phyloP scores from a whole-genome alignment of 2,888 invertebrate species.

The Cactoblastis cactorum region DNA sequence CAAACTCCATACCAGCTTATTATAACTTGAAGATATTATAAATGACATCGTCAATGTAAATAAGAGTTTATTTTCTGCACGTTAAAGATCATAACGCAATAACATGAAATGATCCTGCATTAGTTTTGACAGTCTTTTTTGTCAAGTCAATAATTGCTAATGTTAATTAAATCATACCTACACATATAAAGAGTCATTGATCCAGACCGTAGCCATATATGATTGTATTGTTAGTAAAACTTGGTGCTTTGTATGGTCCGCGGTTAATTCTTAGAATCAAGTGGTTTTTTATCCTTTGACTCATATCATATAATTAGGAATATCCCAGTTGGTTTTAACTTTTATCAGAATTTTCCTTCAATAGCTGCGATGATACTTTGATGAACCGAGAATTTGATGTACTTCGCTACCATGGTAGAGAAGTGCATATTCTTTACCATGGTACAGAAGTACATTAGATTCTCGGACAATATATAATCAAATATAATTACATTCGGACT shows the following conservation, averaged over 20 bases:
- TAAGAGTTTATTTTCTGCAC: not conserved
- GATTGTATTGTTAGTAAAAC: not conserved
- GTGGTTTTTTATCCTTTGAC: not conserved
- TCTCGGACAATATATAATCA: too few relatives aligned
- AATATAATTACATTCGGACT: too few relatives aligned
- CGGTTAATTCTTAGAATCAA: not conserved
- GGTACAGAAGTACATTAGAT: too few relatives aligned
- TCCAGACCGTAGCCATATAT: slow-evolving; percentile 15
- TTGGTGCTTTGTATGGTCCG: too few relatives aligned
- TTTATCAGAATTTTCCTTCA: too few relatives aligned
- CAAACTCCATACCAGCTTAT: not conserved
- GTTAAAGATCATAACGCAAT: slow-evolving; percentile 5
- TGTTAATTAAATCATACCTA: slow-evolving; percentile 44
- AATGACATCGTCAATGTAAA: not conserved
- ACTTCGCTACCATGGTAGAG: too few relatives aligned
- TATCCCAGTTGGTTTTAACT: too few relatives aligned
- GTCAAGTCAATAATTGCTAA: slow-evolving; percentile 31
- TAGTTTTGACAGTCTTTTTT: slow-evolving; percentile 41
- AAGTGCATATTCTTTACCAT: too few relatives aligned
- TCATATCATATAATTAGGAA: not conserved
- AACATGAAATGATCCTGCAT: slow-evolving; percentile 32
- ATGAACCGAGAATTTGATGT: too few relatives aligned
- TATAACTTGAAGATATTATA: not conserved
- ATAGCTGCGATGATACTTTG: too few relatives aligned
- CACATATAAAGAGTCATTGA: slow-evolving; percentile 36